phyloP scores from a whole-genome alignment of 2,797 vertebrate species.

The Picus viridis region DNA sequence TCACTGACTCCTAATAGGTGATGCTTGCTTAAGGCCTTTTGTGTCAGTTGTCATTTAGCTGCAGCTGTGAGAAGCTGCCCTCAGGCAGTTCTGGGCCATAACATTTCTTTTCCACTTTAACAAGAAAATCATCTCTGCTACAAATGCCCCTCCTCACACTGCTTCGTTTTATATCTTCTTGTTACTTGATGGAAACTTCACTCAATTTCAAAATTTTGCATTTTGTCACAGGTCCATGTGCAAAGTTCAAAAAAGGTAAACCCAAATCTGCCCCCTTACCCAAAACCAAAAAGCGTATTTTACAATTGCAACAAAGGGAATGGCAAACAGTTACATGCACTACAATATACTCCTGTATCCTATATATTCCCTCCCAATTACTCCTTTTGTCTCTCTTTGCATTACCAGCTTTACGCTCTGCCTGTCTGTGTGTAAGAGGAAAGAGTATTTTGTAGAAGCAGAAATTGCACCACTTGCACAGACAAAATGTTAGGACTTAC shows the following conservation, averaged over 20 bases:
- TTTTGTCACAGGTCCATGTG: accelerated
- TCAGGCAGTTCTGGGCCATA: not conserved
- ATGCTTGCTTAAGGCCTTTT: not conserved
- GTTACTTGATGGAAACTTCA: not conserved
- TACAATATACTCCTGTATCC: not conserved
- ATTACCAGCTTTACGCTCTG: not conserved
- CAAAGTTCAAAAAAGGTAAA: not conserved
- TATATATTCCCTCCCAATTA: not conserved
- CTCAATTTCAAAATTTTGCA: not conserved
- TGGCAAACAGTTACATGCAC: not conserved
- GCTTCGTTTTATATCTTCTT: not conserved
- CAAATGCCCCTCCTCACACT: not conserved
- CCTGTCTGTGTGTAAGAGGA: not conserved
- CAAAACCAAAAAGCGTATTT: not conserved
- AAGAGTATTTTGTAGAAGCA: not conserved
- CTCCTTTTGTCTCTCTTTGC: not conserved
- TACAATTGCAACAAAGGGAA: not conserved
- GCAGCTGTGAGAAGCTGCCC: not conserved
- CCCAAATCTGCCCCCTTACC: not conserved
- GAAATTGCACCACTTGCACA: not conserved
- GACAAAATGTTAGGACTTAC: conserved; percentile 77
- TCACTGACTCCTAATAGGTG: not conserved
- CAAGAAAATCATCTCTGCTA: not conserved
- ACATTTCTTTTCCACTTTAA: not conserved
- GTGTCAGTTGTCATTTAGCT: not conserved